Conservation (phyloP, 2,797 vertebrate genomes). For the Pelodytes ibericus region DNA sequence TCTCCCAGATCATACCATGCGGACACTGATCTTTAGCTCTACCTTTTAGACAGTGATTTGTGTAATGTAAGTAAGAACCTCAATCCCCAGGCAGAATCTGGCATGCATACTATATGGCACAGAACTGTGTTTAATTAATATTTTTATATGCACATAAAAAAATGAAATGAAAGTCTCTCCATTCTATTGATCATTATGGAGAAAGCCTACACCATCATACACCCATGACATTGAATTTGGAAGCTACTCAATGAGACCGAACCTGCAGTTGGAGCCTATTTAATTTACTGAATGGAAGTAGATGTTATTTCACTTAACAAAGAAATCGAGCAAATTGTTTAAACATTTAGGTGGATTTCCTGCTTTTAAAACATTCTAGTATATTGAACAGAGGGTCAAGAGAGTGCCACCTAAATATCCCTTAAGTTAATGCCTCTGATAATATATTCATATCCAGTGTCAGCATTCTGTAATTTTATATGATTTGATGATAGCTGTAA, state of each 20-base stretch:
- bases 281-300: background rate
- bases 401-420: background rate
- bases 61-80: background rate
- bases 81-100: background rate
- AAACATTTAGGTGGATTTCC: background rate
- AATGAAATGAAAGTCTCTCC: background rate
- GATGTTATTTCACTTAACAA: background rate
- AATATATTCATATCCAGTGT: background rate
- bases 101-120: background rate
- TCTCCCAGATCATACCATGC: too few species aligned
- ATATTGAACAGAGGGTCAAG: background rate
- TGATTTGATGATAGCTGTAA: slow-evolving; percentile 3
- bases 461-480: background rate
- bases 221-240: background rate
- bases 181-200: background rate
- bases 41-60: too few species aligned
- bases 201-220: background rate
- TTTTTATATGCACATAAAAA: slow-evolving; percentile 1
- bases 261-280: background rate
- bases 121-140: background rate
- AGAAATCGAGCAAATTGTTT: background rate
- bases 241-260: background rate
- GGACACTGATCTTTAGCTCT: too few species aligned
- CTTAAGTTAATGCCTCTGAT: background rate
- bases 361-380: background rate